Percentiles rank a stretch among this genome's conserved stretches.
phyloP scores from a whole-genome alignment of 2,888 invertebrate genomes.

The Acleris literana region DNA sequence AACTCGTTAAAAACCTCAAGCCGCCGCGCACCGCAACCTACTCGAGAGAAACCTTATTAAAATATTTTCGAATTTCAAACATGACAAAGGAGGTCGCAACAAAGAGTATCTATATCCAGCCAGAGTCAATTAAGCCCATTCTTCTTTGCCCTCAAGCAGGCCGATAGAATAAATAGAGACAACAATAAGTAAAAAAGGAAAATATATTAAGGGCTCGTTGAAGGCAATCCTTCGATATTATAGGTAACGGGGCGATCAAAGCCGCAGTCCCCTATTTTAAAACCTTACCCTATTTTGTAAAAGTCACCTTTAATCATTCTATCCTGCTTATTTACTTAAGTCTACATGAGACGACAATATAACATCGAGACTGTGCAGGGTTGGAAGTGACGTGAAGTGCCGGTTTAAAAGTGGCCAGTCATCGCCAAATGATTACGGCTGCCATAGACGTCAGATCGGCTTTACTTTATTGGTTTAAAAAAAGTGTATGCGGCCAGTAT shows the following conservation, averaged over 20 bases:
- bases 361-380: not conserved
- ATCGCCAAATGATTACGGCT: constrained; percentile 70
- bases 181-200: constrained; percentile 58
- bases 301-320: not conserved
- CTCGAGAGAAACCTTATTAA: constrained; percentile 28
- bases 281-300: not conserved
- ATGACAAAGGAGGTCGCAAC: constrained; percentile 43
- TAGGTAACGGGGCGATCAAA: constrained; percentile 73
- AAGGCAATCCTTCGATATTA: constrained; percentile 68
- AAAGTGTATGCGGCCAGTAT: constrained; percentile 41
- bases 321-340: constrained; percentile 5
- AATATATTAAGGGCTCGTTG: constrained; percentile 53
- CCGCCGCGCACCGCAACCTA: constrained; percentile 1
- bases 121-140: constrained; percentile 39
- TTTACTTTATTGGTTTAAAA: constrained; percentile 52
- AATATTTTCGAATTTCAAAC: constrained; percentile 40
- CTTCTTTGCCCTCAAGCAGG: constrained; percentile 39
- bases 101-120: constrained; percentile 40
- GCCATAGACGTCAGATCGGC: constrained; percentile 58
- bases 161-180: constrained; percentile 67
- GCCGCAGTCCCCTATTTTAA: constrained; percentile 31
- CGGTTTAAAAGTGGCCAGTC: constrained; percentile 63
- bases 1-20: constrained; percentile 12
- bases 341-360: constrained; percentile 3
- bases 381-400: not conserved